Evolutionary conservation across 2,888 invertebrate genomes (phyloP).

Genomic region (Patella pellucida): DNA sequence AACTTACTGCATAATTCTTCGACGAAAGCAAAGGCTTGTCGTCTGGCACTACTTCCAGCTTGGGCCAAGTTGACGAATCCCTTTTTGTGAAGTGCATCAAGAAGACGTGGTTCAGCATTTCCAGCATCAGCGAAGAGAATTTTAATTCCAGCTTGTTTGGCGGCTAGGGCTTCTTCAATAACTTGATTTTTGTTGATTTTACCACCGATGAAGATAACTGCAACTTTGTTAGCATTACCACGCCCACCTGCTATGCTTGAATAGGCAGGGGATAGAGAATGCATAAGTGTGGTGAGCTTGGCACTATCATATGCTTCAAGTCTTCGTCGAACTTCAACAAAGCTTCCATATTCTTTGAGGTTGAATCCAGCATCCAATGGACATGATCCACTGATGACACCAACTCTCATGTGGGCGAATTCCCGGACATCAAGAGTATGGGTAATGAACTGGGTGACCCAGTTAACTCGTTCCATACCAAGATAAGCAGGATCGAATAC

Average conservation of each 20-base stretch:
- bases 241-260: background rate
- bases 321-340: background rate
- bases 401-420: background rate
- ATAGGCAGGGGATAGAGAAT: conserved; percentile 11
- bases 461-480: conserved; percentile 26
- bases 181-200: conserved; percentile 2
- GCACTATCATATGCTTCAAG: conserved; percentile 17
- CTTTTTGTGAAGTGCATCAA: background rate
- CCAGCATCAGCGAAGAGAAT: background rate
- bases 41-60: background rate
- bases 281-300: conserved; percentile 16
- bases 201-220: conserved; percentile 24
- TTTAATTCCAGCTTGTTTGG: background rate
- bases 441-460: conserved; percentile 36
- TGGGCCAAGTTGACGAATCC: background rate
- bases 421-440: conserved; percentile 25
- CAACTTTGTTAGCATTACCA: conserved; percentile 12
- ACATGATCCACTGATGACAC: conserved; percentile 29
- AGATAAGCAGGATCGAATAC: conserved; percentile 32
- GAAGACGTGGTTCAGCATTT: background rate
- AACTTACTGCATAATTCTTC: background rate
- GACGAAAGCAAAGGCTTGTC: background rate
- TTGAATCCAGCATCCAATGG: conserved; percentile 28
- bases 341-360: conserved; percentile 21
- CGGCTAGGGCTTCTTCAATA: background rate